Base-by-base conservation (phyloP, 2,113 vertebrate genomes). In the Engraulis encrasicolus region DNA sequence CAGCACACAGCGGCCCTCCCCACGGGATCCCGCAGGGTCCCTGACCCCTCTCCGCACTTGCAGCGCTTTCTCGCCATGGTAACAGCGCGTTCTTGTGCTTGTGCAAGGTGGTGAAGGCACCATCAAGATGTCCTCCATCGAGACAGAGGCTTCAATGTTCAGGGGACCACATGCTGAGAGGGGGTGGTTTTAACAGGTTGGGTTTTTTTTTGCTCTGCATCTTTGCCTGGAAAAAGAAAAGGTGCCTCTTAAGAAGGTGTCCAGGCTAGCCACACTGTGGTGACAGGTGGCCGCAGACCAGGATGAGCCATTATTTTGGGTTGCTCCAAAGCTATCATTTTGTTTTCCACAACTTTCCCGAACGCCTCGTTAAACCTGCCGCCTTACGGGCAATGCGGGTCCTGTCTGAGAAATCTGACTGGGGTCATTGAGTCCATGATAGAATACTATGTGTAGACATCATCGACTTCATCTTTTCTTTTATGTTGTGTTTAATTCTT, bases 391-490 rank as follows among this genome's bases (percentile, higher is more conserved):
- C 71, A 36, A 19, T 34, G 6, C 80, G 78, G 66, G 66, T 34
- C 23, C 23, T 71, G 23, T 71, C 61, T 71, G 61, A 14, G 34
- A 34, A 71, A 71, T 15, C 27, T 15, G 27, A 14, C 27, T 2
- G 6, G 61, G 61, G 61, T 34, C 12, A 34, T 15, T 34, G 61
- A 14, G 66, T 74, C 34, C 66, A 36, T 34, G 27, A 18, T 14
- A 36, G 61, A 3, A 45, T 3, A 45, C 4, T 45, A 45, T 9
- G 3, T 71, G 54, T 58, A 9, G 34, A n/a, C n/a, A n/a, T n/a
- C n/a, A n/a, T n/a, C n/a, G n/a, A n/a, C n/a, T 1, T 79, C 83
- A 86, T 89, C 12, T 31, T 14, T 71, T 71, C 2, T 2, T 27
- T 1, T 14, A 4, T 15, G 1, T 11, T 66, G 27, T 34, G 27